Evolutionary conservation across 2,113 vertebrate genomes (phyloP), one percentile per base, ranked within the genome.

Genomic region (Proteles cristata): DNA sequence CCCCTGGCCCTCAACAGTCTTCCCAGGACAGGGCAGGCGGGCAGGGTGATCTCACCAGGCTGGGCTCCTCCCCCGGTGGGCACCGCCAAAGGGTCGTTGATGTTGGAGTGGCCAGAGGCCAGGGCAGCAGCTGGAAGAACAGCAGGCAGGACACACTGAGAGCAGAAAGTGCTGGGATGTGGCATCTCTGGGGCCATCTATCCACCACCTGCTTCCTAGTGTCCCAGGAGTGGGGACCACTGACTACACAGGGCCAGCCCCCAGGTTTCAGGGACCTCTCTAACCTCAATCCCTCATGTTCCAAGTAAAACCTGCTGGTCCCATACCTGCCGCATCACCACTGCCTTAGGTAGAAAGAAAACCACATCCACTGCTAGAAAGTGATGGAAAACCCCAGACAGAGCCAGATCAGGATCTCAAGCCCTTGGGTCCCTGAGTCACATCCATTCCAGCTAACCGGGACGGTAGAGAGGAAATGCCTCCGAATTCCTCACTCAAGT

Each of bases 31-130:
- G 77, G 58, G 55, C 63, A 5, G 28, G 35, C 1, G 43, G 73
- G 0, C 9, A 16, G 74, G 48, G 7, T 1, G 2, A 12, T 80
- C 99, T 99, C 96, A 99, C 99, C 99, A 98, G 98, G 4, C 96
- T 88, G 7, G 99, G 99, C 97, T 99, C 99, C 96, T 99, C 98
- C 45, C 99, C 99, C 0, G 99, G 98, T 0, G 99, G 99, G 95
- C 99, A 99, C 48, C 94, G 94, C 96, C 88, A 77, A 28, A 53
- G 84, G 23, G 84, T 9, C 0, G 33, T 19, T 11, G 90, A 65
- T 25, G 94, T 84, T 91, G 87, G 71, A 84, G 93, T 94, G 92
- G n/a, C 92, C 94, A 86, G 99, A 99, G 97, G 97, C 98, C 93
- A 99, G 93, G 9, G 98, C 97, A 94, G 98, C 98, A 23, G 94